Percentiles rank a stretch among this genome's conserved stretches.
Conservation (phyloP, 1,140 invertebrate species). For the Brachionus calyciflorus region DNA sequence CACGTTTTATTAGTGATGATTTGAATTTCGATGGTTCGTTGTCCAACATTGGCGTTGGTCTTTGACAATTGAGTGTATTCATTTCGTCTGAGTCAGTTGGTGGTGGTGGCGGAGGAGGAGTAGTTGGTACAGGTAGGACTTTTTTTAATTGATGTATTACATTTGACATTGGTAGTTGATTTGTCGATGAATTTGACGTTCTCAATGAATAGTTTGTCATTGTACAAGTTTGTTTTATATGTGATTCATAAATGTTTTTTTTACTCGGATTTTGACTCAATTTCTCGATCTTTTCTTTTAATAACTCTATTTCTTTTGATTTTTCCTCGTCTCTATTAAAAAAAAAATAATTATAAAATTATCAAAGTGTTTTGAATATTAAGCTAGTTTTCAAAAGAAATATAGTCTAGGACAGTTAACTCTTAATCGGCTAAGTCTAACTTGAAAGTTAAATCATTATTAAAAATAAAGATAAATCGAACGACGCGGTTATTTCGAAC, state of each 20-base stretch:
- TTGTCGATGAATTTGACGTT: background rate
- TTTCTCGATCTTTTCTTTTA: constrained; percentile 40
- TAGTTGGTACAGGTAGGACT: constrained; percentile 19
- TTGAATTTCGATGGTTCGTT: constrained; percentile 41
- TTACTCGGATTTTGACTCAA: background rate
- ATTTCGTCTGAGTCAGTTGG: background rate
- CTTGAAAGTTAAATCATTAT: no score
- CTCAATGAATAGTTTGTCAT: background rate
- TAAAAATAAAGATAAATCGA: no score
- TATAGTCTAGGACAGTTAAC: no score
- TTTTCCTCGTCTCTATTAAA: constrained; percentile 39
- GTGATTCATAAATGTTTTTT: background rate
- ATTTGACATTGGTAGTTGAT: background rate
- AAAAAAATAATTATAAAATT: background rate
- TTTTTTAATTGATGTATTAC: constrained; percentile 37
- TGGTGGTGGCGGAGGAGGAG: background rate
- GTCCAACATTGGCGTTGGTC: constrained; percentile 40
- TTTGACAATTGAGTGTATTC: background rate
- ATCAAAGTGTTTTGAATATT: no score
- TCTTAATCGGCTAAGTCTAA: no score
- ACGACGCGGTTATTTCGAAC: no score
- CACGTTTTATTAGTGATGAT: constrained; percentile 12
- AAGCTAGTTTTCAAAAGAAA: no score
- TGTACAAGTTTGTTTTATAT: background rate
- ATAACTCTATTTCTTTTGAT: constrained; percentile 15